Percentiles rank a stretch among this genome's conserved stretches.
Conservation (phyloP, 2,113 vertebrate genomes). For the Cebus imitator region DNA sequence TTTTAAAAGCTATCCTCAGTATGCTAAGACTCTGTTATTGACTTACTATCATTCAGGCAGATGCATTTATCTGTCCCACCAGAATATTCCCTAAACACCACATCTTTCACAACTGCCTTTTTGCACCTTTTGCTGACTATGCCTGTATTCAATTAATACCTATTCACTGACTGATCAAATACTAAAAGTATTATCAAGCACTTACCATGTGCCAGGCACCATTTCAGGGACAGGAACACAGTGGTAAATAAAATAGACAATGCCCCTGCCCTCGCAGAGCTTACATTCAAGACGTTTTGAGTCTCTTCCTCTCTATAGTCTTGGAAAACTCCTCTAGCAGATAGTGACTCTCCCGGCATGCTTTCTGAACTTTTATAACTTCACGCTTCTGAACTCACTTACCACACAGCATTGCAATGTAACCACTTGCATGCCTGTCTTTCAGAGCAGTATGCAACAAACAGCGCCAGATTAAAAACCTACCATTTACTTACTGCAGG, state of each 20-base stretch:
- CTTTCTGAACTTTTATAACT: neutral
- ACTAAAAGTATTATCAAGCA: slow-evolving; percentile 32
- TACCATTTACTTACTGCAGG: neutral
- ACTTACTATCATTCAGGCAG: neutral
- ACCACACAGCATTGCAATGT: neutral
- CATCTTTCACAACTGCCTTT: neutral
- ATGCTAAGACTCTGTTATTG: neutral
- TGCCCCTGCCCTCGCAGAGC: neutral
- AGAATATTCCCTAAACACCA: neutral
- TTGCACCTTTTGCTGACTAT: neutral
- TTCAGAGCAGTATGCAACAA: neutral
- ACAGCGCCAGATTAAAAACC: neutral
- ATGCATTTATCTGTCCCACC: neutral
- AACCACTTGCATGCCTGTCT: neutral
- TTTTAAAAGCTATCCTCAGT: neutral
- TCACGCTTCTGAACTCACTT: neutral
- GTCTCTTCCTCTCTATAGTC: neutral
- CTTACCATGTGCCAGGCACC: neutral
- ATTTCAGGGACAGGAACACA: neutral
- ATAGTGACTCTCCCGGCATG: neutral
- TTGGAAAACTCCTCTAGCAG: neutral
- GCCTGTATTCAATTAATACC: neutral
- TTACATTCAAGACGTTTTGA: neutral
- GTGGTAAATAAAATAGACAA: neutral
- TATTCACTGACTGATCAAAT: neutral